Evolutionary conservation across 2,797 vertebrate genomes (phyloP), one percentile per base, ranked within the genome.

Genomic region (Chloroceryle amazona): DNA sequence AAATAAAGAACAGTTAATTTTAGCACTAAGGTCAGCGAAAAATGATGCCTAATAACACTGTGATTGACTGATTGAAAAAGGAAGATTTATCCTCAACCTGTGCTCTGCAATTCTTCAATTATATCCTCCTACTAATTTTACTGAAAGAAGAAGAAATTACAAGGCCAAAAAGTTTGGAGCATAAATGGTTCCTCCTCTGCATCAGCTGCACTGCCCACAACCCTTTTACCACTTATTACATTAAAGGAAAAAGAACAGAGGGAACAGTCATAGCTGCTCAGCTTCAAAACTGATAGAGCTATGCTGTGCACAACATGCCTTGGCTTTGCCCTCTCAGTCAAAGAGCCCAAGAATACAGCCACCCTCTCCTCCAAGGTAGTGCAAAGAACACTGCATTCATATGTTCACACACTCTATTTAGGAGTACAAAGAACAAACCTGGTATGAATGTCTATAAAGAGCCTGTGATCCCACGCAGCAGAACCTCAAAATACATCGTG

Each of bases 401-500:
- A 52, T 2, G 14, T 44, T 65, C 26, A 26, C 33, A 76, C 13
- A 12, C n/a, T 86, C 90, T 61, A 91, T 72, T 39, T 23, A 81
- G 39, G 86, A 93, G 93, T 33, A 90, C 57, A 51, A 57, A 91
- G 66, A 65, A 88, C 97, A 95, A 96, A 99, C 99, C 99, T 99
- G 91, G 19, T 90, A 96, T 9, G 98, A 97, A 55, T 91, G 98
- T 54, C 98, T 98, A 89, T 99, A 99, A 16, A 98, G 97, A 1
- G 98, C 82, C 79, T 98, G 98, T n/a, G 98, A 98, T 35, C 98
- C 98, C 60, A 99, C 97, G 9, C 98, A 98, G 97, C 99, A 99
- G 98, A 99, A 99, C 58, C 99, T 97, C 95, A 99, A 98, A 49
- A 99, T 60, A 66, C 99, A 99, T 93, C 99, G 98, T 20, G 98